Evolutionary conservation across 2,797 vertebrate genomes (phyloP).

Genomic region (Arremon aurantiirostris): DNA sequence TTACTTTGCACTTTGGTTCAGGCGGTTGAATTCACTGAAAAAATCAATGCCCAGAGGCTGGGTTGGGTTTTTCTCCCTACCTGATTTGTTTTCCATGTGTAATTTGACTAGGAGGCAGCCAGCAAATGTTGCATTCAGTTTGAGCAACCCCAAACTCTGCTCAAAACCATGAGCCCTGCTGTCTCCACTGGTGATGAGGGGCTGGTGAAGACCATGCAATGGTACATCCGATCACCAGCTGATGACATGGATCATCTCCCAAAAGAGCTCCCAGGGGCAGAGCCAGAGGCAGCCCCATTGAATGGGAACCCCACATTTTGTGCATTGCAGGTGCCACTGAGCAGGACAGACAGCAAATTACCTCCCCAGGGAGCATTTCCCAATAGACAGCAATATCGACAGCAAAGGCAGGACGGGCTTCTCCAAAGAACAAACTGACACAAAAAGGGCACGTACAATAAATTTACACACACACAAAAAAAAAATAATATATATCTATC

Average conservation of each 20-base stretch:
- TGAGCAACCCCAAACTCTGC: background rate
- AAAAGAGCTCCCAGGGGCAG: background rate
- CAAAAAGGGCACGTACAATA: constrained; percentile 8
- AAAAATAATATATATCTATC: background rate
- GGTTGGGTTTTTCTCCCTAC: constrained; percentile 12
- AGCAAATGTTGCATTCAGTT: background rate
- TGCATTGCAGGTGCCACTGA: background rate
- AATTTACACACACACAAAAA: constrained; percentile 37
- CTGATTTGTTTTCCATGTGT: constrained; percentile 27
- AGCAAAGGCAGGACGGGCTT: constrained; percentile 33
- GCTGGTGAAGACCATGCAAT: background rate
- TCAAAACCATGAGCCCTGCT: background rate
- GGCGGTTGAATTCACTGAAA: background rate
- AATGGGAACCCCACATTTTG: background rate
- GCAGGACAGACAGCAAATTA: background rate
- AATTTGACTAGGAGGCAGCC: constrained; percentile 9
- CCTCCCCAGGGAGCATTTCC: background rate
- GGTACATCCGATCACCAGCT: background rate
- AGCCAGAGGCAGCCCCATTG: background rate
- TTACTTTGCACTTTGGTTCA: background rate
- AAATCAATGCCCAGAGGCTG: constrained; percentile 40
- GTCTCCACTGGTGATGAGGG: background rate
- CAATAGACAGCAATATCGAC: background rate
- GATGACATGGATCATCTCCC: background rate
- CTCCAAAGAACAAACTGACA: background rate